Evolutionary conservation across 2,113 vertebrate genomes (phyloP).

Genomic region (Sapajus apella): DNA sequence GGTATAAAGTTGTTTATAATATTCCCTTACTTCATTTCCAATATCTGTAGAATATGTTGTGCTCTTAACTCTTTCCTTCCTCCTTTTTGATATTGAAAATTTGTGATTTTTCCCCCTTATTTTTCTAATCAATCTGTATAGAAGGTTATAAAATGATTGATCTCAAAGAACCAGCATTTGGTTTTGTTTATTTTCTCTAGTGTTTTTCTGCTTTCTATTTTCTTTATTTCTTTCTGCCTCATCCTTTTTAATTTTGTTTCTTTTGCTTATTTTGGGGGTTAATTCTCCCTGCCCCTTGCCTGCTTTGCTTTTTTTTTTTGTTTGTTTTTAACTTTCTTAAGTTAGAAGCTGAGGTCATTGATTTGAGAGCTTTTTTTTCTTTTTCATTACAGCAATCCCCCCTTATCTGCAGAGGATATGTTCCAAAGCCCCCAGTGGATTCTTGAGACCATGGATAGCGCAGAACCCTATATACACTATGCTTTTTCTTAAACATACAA

Average conservation of each 20-base stretch:
- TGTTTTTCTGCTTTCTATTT: background rate
- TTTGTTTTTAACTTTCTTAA: background rate
- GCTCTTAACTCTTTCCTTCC: background rate
- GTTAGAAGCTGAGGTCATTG: background rate
- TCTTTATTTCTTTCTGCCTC: background rate
- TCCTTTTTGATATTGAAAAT: background rate
- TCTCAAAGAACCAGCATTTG: background rate
- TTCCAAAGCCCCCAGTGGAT: background rate
- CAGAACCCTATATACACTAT: background rate
- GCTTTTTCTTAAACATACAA: background rate
- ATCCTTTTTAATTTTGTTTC: background rate
- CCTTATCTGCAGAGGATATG: background rate
- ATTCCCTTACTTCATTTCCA: background rate
- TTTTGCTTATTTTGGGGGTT: background rate
- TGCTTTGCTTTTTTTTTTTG: background rate
- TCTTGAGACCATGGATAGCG: background rate
- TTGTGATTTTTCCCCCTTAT: background rate
- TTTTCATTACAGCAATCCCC: background rate
- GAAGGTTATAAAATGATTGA: background rate
- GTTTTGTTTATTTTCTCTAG: background rate
- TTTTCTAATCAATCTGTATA: background rate
- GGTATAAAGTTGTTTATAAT: background rate
- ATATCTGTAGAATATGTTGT: background rate
- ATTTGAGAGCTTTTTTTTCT: background rate
- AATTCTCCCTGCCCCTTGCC: background rate